phyloP scores from a whole-genome alignment of 2,888 invertebrate genomes.

The Drosophila tripunctata region DNA sequence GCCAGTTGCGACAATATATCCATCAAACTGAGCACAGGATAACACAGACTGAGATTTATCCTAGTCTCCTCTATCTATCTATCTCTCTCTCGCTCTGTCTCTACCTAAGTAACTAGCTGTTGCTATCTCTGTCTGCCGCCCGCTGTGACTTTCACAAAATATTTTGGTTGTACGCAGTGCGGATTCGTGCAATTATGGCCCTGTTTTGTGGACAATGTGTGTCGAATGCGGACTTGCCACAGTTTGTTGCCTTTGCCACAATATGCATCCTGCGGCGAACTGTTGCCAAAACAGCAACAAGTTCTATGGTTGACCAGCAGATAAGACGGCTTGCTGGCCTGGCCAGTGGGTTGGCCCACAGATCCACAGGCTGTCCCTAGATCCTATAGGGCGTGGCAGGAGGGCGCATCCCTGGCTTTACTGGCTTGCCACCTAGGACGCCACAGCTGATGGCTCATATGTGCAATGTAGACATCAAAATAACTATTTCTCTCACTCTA shows the following conservation, averaged over 20 bases:
- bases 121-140: slow-evolving; percentile 42
- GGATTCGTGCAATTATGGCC: slow-evolving; percentile 74
- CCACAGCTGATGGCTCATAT: slow-evolving; percentile 53
- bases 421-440: slow-evolving; percentile 54
- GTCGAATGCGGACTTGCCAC: slow-evolving; percentile 58
- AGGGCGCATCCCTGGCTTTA: slow-evolving; percentile 62
- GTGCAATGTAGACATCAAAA: slow-evolving; percentile 73
- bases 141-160: slow-evolving; percentile 84
- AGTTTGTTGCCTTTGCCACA: slow-evolving; percentile 26
- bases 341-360: no score
- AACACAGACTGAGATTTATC: slow-evolving; percentile 25
- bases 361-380: slow-evolving; percentile 49
- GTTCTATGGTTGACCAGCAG: slow-evolving; percentile 70
- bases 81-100: slow-evolving; percentile 21
- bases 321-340: slow-evolving; percentile 67
- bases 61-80: slow-evolving; percentile 23
- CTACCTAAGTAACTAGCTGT: not conserved
- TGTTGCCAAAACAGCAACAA: slow-evolving; percentile 77
- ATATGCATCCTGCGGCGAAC: slow-evolving; percentile 58
- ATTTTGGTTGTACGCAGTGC: slow-evolving; percentile 83
- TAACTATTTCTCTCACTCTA: not conserved
- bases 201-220: slow-evolving; percentile 69
- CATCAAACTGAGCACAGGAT: slow-evolving; percentile 69
- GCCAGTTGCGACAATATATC: slow-evolving; percentile 60
- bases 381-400: slow-evolving; percentile 52